Base-by-base conservation (phyloP, 2,113 vertebrate species). In the Helogale parvula region DNA sequence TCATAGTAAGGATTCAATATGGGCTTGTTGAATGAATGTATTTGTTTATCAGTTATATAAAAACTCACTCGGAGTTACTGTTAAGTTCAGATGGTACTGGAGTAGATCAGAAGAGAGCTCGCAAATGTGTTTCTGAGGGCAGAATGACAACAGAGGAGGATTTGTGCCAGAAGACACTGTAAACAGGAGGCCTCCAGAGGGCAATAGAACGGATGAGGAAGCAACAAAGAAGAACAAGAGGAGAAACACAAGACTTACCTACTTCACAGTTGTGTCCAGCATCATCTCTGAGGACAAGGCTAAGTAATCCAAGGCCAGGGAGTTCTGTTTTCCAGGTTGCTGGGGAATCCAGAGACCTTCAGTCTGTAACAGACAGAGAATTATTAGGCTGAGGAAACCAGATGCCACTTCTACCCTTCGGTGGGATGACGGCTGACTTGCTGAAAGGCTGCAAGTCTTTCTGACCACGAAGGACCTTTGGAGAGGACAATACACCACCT, bases 311-410 rank as follows among this genome's bases (percentile, higher is more conserved):
- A 94, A 96, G 95, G 60, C 50, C 76, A 82, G 50, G 25, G 60
- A 93, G 74, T 79, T 96, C 45, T 87, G 88, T 96, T 96, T 97
- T 65, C 65, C 90, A 88, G 50, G 69, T 94, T 96, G 25, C 65
- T 23, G 93, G 50, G 63, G 87, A 98, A 93, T 95, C 63, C 76
- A 94, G 88, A 96, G 82, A 89, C 60, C 38, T 93, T 87, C 63
- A 83, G 23, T 96, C 79, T 69, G 50, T 88, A 85, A 66, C 69
- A 90, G 97, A 85, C 33, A 90, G 71, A 87, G 63, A 87, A 84
- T 93, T 90, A 71, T 41, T 79, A 47, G 38, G 21, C 45, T 76
- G 38, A 93, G 54, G 25, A n/a, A 90, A 92, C 23, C 23, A 69
- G 35, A 83, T 11, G 21, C 27, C 57, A 57, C 50, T 54, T 93